Base-by-base conservation (phyloP, 2,888 invertebrate species). In the Stenoptilia bipunctidactyla region DNA sequence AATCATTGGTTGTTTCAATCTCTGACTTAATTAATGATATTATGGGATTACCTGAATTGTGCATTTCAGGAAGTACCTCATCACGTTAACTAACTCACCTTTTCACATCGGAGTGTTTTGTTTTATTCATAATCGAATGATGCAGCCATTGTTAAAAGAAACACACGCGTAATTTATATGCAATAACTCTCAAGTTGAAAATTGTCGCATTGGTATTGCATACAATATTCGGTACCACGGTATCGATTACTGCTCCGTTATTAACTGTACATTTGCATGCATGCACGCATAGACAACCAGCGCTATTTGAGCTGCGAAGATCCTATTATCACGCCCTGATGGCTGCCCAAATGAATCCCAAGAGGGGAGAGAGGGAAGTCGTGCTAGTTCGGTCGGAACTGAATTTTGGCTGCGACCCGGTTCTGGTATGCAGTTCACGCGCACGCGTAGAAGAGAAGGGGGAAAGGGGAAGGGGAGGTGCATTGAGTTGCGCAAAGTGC, bases 251-350 rank as follows among this genome's bases (percentile, higher is more conserved):
- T 49, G 46, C 55, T 58, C 66, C 61, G 65, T 66, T 68, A 70
- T 69, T 79, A 80, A 80, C 79, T 75, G 80, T 83, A 79, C 61
- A 79, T 80, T 80, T 80, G 80, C 82, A 82, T 83, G 76, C 79
- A 73, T 82, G 80, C 82, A 82, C 70, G 70, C 72, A 73, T 60
- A 65, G 48, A 41, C 48, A 42, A 42, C 76, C 59, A 58, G 49
- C 46, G 13, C 51, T 51, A 37, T 27, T 37, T 49, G 73, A 66
- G 45, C 72, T 47, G 43, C 49, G 50, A 53, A 56, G 56, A 46
- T 49, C 56, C 52, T 61, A 59, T 58, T 61, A 59, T 45, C 44
- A 45, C 44, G 47, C 49, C 42, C 44, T 42, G 41, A 43, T 50
- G 13, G 10, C n/a, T 10, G 30, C 10, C 3, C 9, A 30, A 12